A percentile compares a stretch with the other conserved stretches of the same genome.
phyloP scores from a whole-genome alignment of 2,888 invertebrate species.

The Heliconius sara region DNA sequence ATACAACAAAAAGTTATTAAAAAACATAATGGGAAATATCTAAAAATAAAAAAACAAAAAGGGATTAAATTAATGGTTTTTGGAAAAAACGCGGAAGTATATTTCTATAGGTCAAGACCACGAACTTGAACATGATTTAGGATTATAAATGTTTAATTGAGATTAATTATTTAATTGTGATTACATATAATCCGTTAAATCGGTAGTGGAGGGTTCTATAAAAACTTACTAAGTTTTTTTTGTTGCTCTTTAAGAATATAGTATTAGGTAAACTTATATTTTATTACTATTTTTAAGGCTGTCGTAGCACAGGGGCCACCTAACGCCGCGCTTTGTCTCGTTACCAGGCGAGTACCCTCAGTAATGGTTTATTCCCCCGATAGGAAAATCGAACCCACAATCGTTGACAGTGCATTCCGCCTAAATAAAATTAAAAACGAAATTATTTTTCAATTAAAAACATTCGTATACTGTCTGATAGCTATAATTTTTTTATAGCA shows the following conservation, averaged over 20 bases:
- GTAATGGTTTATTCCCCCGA: too few relatives aligned
- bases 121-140: not conserved
- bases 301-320: too few relatives aligned
- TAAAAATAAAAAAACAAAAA: not conserved
- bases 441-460: too few relatives aligned
- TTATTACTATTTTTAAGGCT: not conserved
- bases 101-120: constrained; percentile 2
- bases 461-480: too few relatives aligned
- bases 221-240: not conserved
- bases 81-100: constrained; percentile 2
- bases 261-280: not conserved
- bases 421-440: too few relatives aligned
- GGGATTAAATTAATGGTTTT: not conserved
- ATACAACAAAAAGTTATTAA: not conserved
- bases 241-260: not conserved
- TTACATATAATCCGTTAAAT: not conserved
- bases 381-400: too few relatives aligned
- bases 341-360: too few relatives aligned
- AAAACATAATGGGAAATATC: not conserved
- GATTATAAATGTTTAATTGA: constrained; percentile 1
- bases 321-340: too few relatives aligned
- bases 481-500: not conserved
- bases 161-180: constrained; percentile 17
- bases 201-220: not conserved
- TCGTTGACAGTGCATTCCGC: too few relatives aligned